Conservation (phyloP, 2,113 vertebrate species). For the Tupaia chinensis region DNA sequence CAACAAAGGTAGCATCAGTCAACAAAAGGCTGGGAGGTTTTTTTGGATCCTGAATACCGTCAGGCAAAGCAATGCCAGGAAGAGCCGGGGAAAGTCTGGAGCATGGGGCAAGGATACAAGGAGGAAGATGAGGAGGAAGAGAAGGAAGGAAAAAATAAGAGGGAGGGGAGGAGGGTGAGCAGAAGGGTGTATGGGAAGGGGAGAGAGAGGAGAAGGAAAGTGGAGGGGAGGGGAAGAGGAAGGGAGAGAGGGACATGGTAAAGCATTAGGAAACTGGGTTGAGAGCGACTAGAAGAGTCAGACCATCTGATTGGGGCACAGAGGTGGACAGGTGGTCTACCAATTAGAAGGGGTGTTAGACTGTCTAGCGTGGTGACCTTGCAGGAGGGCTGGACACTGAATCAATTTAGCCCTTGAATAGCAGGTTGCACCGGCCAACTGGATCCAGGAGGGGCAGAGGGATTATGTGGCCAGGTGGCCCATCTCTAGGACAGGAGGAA, state of each 20-base stretch:
- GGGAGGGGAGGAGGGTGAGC: neutral
- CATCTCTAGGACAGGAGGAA: neutral
- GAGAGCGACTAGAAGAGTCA: neutral
- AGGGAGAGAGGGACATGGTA: neutral
- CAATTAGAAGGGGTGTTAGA: neutral
- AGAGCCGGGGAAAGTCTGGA: neutral
- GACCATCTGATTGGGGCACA: accelerated
- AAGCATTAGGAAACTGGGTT: neutral
- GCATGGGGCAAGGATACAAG: neutral
- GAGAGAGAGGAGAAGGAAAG: too few relatives aligned
- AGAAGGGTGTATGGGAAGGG: neutral
- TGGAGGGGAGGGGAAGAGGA: too few relatives aligned
- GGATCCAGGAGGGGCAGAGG: neutral
- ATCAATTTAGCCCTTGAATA: neutral
- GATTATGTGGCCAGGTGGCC: neutral
- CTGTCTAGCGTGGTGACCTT: neutral
- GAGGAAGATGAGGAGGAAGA: neutral
- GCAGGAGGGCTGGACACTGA: neutral
- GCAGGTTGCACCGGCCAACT: neutral
- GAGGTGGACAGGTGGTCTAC: neutral
- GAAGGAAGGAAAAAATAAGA: neutral
- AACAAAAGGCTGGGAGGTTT: neutral
- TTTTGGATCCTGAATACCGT: neutral
- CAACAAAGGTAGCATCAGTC: neutral
- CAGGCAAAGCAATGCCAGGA: neutral